These are phyloP conservation scores for Falco naumanni DNA, from an alignment of 2,797 vertebrate genomes.

Conservation along the genomic window DNA sequence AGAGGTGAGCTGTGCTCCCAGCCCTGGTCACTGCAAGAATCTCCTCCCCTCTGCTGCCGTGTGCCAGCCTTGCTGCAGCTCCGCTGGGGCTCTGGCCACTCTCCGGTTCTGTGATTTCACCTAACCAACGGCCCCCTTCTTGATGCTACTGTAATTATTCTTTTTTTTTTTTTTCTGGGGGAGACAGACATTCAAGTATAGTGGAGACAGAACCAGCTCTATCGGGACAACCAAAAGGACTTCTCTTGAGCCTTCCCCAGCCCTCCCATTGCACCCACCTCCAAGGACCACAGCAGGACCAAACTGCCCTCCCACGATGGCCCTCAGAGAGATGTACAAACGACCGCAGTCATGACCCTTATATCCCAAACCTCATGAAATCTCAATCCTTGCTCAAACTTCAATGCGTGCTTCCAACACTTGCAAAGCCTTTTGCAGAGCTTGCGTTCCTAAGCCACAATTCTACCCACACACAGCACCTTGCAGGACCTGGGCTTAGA, in stretches of 20 bases:
- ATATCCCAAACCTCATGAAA: neutral
- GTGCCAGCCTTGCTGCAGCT: neutral
- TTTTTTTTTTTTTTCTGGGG: fast-evolving
- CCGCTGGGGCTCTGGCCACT: neutral
- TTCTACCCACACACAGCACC: neutral
- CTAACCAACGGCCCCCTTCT: neutral
- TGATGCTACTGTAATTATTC: neutral
- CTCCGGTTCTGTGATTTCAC: neutral
- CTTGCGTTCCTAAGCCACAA: neutral
- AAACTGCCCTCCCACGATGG: fast-evolving
- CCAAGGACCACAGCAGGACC: neutral
- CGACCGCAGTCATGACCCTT: fast-evolving
- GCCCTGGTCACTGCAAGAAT: neutral
- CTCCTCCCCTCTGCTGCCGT: neutral
- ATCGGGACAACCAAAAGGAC: neutral
- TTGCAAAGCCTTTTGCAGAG: neutral
- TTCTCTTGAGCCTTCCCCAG: neutral
- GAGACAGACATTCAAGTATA: neutral
- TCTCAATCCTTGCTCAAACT: neutral
- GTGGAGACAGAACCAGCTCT: neutral
- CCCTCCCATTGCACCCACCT: neutral
- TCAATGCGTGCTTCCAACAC: neutral
- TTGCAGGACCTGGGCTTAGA: constrained; percentile 33
- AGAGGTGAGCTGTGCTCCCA: neutral
- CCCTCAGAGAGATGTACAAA: neutral